Percentiles rank a stretch among this genome's conserved stretches.
phyloP scores from a whole-genome alignment of 1,140 invertebrate species.

The Drosophila ironensis region DNA sequence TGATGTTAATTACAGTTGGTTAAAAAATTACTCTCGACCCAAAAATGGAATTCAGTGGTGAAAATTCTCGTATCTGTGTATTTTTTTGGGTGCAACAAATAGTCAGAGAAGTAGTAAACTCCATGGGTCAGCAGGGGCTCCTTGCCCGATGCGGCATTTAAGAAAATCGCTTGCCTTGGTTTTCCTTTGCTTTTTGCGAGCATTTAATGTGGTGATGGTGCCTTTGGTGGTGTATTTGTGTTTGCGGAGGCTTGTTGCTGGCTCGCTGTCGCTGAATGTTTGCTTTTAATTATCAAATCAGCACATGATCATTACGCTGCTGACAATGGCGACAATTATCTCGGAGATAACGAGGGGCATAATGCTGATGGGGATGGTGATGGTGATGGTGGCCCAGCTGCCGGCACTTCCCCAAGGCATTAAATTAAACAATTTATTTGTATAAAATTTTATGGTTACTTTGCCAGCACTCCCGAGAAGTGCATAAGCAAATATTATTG shows the following conservation, averaged over 20 bases:
- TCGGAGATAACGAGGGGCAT: slow-evolving; percentile 11
- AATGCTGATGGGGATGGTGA: no score
- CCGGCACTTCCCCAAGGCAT: slow-evolving; percentile 35
- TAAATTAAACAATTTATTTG: slow-evolving; percentile 56
- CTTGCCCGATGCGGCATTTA: slow-evolving; percentile 8
- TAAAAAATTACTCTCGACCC: no score
- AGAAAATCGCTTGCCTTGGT: slow-evolving; percentile 19
- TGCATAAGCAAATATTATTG: slow-evolving; percentile 33
- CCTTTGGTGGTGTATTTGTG: no score
- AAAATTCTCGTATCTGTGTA: background rate
- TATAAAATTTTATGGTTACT: slow-evolving; percentile 36
- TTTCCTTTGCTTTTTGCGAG: slow-evolving; percentile 4
- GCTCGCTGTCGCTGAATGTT: slow-evolving; percentile 58
- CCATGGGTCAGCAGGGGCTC: slow-evolving; percentile 58
- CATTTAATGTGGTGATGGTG: slow-evolving; percentile 59
- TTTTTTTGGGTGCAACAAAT: background rate
- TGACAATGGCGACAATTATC: slow-evolving; percentile 56
- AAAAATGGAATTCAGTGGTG: no score
- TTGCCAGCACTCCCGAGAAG: slow-evolving; percentile 37
- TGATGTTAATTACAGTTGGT: no score
- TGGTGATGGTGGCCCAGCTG: slow-evolving; percentile 5
- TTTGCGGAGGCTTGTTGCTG: slow-evolving; percentile 42
- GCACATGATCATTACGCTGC: slow-evolving; percentile 68
- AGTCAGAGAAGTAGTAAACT: slow-evolving; percentile 10
- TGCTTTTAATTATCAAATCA: slow-evolving; percentile 79